Evolutionary conservation across 2,797 vertebrate genomes (phyloP), one percentile per base, ranked within the genome.

Genomic region (Naso thynnoides): DNA sequence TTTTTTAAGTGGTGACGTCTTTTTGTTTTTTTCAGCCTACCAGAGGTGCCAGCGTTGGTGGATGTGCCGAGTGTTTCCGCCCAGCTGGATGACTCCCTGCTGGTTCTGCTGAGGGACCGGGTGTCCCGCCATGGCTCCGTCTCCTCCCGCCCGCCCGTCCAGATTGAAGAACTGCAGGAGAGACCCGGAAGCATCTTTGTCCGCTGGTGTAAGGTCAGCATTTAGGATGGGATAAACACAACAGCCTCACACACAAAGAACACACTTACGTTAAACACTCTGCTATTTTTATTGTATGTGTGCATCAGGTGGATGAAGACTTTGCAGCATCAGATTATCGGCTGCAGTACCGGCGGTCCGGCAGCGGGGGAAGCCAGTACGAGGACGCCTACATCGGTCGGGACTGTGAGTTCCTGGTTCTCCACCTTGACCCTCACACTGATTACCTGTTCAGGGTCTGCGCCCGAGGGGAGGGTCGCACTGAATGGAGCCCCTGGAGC

Each of bases 401-500:
- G 0, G 97, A 99, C 59, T 91, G 87, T 0, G 98, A 99, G 86
- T 98, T 97, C 85, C 91, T 97, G 47, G 96, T 99, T 8, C 92
- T 98, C 23, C 97, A 98, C 47, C 89, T 98, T 6, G 98, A 99
- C 86, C 96, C 97, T 0, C 91, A 97, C 23, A 88, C 93, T 0
- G 96, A 97, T 54, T 96, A 98, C 72, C 93, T 96, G 92, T 99
- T 99, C 94, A 91, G 96, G 44, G 97, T 97, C 24, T 97, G 98
- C 1, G 97, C 97, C 5, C 95, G 97, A 3, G 96, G 96, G 19
- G 98, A 99, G 4, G 98, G 97, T 0, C 95, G 96, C 11, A 96
- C 97, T 5, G 97, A 98, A 87, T 99, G 98, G 98, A 99, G 97
- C 79, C 97, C 98, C 0, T 99, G 98, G 98, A 99, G 98, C 2